These are phyloP conservation scores for Unio delphinus DNA, from an alignment of 2,888 invertebrate genomes.

Conservation along the genomic window DNA sequence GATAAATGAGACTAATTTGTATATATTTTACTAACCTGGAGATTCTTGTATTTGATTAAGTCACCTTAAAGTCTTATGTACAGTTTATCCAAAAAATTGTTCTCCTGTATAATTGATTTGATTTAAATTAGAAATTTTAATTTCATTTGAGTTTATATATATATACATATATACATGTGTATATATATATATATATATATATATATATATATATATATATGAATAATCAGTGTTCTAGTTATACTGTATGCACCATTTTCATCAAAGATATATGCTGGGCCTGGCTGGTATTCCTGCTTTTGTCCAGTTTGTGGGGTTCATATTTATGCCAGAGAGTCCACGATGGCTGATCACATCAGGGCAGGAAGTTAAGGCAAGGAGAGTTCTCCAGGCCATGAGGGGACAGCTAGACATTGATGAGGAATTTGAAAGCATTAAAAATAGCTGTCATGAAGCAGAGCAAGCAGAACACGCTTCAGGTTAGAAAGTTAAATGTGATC, in stretches of 20 bases:
- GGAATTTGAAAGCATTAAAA: conserved; percentile 71
- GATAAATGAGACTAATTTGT: too few species aligned
- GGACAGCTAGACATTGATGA: conserved; percentile 70
- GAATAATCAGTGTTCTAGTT: too few species aligned
- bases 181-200: too few species aligned
- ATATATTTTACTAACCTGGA: too few species aligned
- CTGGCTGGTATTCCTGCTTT: conserved; percentile 74
- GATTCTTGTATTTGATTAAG: too few species aligned
- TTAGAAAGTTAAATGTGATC: conserved; percentile 9
- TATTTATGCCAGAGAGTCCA: conserved; percentile 76
- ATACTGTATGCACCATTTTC: neutral
- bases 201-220: too few species aligned
- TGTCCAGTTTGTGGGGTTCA: conserved; percentile 75
- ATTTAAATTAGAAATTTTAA: too few species aligned
- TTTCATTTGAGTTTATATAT: too few species aligned
- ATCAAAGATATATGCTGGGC: conserved; percentile 74
- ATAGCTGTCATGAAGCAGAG: conserved; percentile 54
- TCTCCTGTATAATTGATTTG: too few species aligned
- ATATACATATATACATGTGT: too few species aligned
- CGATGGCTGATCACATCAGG: conserved; percentile 72
- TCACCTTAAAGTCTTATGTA: too few species aligned
- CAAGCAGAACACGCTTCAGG: conserved; percentile 42
- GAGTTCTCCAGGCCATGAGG: conserved; percentile 69
- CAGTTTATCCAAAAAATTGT: too few species aligned
- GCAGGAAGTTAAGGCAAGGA: conserved; percentile 64